These are phyloP conservation scores for Celastrina argiolus DNA, from an alignment of 2,888 invertebrate genomes.

Conservation along the genomic window DNA sequence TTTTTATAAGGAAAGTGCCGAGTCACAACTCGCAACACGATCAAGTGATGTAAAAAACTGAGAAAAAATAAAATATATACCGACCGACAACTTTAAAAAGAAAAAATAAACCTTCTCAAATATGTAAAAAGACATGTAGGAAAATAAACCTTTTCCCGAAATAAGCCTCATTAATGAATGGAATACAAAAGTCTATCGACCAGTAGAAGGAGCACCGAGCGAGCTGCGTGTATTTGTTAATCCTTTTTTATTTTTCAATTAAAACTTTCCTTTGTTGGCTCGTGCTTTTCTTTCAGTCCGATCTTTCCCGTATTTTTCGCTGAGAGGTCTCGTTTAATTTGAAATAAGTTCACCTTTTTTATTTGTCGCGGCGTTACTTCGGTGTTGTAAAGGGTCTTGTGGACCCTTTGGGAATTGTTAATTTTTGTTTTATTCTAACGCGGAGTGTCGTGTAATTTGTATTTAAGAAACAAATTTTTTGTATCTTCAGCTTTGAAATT, in stretches of 20 bases:
- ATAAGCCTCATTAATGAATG: neutral
- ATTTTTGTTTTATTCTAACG: slow-evolving; percentile 6
- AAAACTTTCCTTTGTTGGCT: slow-evolving; percentile 42
- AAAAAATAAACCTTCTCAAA: no score
- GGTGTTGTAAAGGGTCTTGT: neutral
- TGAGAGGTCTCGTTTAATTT: slow-evolving; percentile 30
- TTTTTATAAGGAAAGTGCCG: slow-evolving; percentile 45
- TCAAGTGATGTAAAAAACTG: slow-evolving; percentile 48
- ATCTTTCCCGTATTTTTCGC: slow-evolving; percentile 28
- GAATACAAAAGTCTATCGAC: neutral
- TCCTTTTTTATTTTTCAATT: slow-evolving; percentile 48
- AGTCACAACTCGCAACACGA: slow-evolving; percentile 48
- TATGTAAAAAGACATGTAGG: no score
- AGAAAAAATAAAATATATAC: neutral
- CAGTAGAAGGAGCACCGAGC: neutral
- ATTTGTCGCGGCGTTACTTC: neutral
- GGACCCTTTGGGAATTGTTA: neutral
- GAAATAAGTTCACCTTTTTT: slow-evolving; percentile 20
- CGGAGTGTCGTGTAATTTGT: neutral
- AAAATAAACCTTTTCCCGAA: no score
- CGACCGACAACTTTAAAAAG: neutral
- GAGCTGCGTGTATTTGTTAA: slow-evolving; percentile 26
- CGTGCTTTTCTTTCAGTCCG: slow-evolving; percentile 16
- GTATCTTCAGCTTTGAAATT: neutral
- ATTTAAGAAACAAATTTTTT: neutral